These are phyloP conservation scores for Epinephelus coioides DNA, from an alignment of 2,797 vertebrate species.

Conservation along the genomic window DNA sequence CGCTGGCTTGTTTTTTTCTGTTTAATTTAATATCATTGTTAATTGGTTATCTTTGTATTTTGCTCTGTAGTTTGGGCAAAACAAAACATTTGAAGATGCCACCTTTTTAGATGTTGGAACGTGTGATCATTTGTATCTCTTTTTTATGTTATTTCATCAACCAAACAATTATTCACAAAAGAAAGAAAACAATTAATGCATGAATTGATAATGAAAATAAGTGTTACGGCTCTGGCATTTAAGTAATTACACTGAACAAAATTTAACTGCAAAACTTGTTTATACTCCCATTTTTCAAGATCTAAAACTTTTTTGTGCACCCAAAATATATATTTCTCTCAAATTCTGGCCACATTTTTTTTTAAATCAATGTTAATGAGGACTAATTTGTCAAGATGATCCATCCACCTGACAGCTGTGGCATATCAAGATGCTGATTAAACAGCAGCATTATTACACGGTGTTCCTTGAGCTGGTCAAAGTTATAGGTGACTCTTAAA, in stretches of 20 bases:
- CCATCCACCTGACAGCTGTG: no score
- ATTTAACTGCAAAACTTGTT: no score
- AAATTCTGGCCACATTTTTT: no score
- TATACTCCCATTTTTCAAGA: no score
- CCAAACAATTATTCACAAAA: neutral
- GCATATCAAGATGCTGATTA: no score
- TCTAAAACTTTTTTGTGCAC: no score
- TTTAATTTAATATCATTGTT: neutral
- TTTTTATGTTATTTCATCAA: constrained; percentile 10
- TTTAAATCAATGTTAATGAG: no score
- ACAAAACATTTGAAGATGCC: neutral
- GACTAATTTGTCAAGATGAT: no score
- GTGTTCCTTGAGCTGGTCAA: no score
- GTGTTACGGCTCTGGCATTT: neutral
- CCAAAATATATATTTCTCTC: no score
- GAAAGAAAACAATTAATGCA: neutral
- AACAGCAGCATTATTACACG: no score
- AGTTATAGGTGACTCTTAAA: no score
- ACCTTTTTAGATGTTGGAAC: neutral
- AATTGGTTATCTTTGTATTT: neutral
- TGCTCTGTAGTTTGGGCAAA: neutral
- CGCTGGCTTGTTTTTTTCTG: neutral
- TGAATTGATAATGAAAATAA: neutral
- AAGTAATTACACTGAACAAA: neutral
- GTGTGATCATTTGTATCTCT: neutral